These are phyloP conservation scores for Selenia dentaria DNA, from an alignment of 2,888 invertebrate species.

Conservation along the genomic window DNA sequence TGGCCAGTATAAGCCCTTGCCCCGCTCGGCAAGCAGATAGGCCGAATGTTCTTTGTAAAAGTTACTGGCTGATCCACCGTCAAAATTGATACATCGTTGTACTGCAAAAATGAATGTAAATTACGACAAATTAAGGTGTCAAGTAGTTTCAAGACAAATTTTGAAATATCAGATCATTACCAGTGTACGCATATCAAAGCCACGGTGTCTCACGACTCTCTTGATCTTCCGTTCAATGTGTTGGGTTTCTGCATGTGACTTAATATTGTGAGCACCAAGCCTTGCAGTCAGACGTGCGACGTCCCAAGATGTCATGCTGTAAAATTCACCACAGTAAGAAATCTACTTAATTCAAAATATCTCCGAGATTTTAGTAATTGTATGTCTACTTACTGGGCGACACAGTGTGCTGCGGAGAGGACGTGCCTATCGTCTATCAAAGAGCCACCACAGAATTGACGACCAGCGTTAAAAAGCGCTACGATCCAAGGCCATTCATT, in stretches of 20 bases:
- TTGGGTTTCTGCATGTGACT: constrained; percentile 88
- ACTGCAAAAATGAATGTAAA: constrained; percentile 78
- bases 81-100: constrained; percentile 93
- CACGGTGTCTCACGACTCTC: constrained; percentile 92
- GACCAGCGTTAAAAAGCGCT: constrained; percentile 91
- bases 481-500: constrained; percentile 95
- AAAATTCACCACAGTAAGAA: constrained; percentile 17
- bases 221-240: constrained; percentile 92
- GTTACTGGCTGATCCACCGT: constrained; percentile 91
- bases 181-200: constrained; percentile 92
- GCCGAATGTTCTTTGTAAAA: constrained; percentile 89
- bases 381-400: constrained; percentile 89
- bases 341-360: neutral
- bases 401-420: constrained; percentile 94
- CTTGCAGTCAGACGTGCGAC: constrained; percentile 92
- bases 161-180: constrained; percentile 60
- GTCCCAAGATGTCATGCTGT: constrained; percentile 95
- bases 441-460: constrained; percentile 95
- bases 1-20: constrained; percentile 87
- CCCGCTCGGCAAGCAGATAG: constrained; percentile 90
- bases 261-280: constrained; percentile 93
- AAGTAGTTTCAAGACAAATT: neutral
- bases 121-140: neutral
- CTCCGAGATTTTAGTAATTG: no score
- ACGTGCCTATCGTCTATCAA: constrained; percentile 92